A percentile compares a stretch with the other conserved stretches of the same genome.
Conservation (phyloP, 1,140 invertebrate species). For the Drosophila albomicans region DNA sequence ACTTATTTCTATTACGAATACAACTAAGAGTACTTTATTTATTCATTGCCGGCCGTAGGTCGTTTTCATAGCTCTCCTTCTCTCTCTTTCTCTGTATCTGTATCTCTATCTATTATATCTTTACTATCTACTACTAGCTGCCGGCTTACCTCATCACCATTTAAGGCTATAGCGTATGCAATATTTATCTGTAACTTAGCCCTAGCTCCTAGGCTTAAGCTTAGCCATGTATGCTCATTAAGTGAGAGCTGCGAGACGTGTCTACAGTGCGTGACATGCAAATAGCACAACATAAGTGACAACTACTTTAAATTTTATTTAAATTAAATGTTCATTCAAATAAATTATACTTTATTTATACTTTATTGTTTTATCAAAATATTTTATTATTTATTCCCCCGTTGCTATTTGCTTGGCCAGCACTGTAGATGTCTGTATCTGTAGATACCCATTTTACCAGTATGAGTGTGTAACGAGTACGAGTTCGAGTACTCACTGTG, state of each 20-base stretch:
- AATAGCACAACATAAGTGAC: not conserved
- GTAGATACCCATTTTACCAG: slow-evolving; percentile 16
- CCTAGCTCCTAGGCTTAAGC: slow-evolving; percentile 49
- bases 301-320: not conserved
- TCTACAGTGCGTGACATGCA: not conserved
- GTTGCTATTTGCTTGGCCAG: not conserved
- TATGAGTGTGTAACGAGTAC: slow-evolving; percentile 8
- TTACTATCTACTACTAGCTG: slow-evolving; percentile 1
- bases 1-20: slow-evolving; percentile 47
- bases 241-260: slow-evolving; percentile 41
- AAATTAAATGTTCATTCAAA: not conserved
- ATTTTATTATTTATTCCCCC: not conserved
- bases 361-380: too few species aligned
- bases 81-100: slow-evolving; percentile 1
- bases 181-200: slow-evolving; percentile 68
- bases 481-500: not conserved
- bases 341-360: not conserved
- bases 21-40: slow-evolving; percentile 47
- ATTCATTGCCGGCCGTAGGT: slow-evolving; percentile 58
- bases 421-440: slow-evolving; percentile 36
- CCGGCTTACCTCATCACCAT: slow-evolving; percentile 80
- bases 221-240: slow-evolving; percentile 50
- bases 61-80: slow-evolving; percentile 14
- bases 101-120: too few species aligned
- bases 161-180: slow-evolving; percentile 82